phyloP scores from a whole-genome alignment of 2,888 invertebrate genomes.

The Ceratothoa steindachneri region DNA sequence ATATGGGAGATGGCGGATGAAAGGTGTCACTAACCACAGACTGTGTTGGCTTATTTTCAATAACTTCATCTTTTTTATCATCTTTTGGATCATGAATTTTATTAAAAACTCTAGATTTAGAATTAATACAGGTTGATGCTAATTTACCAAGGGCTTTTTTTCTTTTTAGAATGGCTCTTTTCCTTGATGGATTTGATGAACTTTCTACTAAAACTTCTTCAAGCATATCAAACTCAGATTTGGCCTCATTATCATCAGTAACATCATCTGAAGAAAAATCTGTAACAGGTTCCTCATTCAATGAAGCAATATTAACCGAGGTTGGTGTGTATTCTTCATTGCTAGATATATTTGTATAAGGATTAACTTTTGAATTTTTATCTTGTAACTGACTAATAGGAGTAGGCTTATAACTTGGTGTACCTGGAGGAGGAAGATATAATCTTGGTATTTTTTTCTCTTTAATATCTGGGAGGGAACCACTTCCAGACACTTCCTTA shows the following conservation, averaged over 20 bases:
- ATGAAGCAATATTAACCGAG: constrained; percentile 5
- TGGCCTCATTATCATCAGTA: constrained; percentile 17
- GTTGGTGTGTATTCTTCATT: constrained; percentile 20
- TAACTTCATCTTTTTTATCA: background rate
- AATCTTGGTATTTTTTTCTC: constrained; percentile 16
- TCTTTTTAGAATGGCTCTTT: background rate
- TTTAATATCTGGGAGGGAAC: background rate
- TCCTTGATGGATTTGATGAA: background rate
- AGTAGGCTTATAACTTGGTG: constrained; percentile 43
- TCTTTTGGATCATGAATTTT: background rate
- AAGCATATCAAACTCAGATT: constrained; percentile 33
- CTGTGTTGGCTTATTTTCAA: background rate
- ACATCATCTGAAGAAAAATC: constrained; percentile 39
- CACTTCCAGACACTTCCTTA: background rate
- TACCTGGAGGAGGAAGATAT: constrained; percentile 32
- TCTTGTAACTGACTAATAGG: constrained; percentile 38
- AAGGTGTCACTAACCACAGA: constrained; percentile 7
- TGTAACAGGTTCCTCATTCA: constrained; percentile 24
- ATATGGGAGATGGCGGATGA: constrained; percentile 37
- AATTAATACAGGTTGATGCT: background rate
- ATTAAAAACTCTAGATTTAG: background rate
- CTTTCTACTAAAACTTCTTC: constrained; percentile 33
- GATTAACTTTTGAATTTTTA: constrained; percentile 16
- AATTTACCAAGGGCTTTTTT: constrained; percentile 3
- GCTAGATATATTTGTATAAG: background rate